Percentiles rank a stretch among this genome's conserved stretches.
Conservation (phyloP, 2,797 vertebrate genomes). For the Myoxocephalus aenaeus region DNA sequence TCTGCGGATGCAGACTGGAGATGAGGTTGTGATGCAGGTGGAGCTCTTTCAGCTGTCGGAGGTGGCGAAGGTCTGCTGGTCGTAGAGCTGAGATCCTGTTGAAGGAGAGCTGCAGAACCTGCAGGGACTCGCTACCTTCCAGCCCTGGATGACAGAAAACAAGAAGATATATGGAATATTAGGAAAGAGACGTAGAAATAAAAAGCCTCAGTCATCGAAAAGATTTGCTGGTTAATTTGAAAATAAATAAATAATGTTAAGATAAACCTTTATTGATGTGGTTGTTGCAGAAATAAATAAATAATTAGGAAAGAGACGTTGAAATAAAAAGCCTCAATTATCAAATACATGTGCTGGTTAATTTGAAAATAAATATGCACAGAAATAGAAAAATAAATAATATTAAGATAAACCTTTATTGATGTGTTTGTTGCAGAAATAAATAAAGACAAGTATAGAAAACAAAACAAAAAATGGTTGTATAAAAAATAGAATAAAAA, state of each 20-base stretch:
- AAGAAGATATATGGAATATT: neutral
- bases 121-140: conserved; percentile 71
- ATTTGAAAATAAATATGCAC: neutral
- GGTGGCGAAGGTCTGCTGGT: conserved; percentile 79
- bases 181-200: neutral
- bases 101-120: conserved; percentile 85
- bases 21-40: conserved; percentile 88
- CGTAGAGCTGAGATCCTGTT: conserved; percentile 84
- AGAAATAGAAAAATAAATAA: neutral
- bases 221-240: neutral
- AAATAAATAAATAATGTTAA: neutral
- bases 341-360: neutral
- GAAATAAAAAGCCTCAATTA: neutral
- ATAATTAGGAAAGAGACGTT: neutral
- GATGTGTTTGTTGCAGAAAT: too few species aligned
- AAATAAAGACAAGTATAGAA: neutral
- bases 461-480: neutral
- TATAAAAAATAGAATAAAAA: too few species aligned
- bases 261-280: neutral
- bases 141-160: conserved; percentile 71
- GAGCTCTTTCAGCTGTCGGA: conserved; percentile 83
- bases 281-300: neutral
- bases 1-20: conserved; percentile 83
- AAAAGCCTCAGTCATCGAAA: neutral
- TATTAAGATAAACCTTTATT: neutral